Evolutionary conservation across 2,888 invertebrate genomes (phyloP).

Genomic region (Gasteruption jaculator): DNA sequence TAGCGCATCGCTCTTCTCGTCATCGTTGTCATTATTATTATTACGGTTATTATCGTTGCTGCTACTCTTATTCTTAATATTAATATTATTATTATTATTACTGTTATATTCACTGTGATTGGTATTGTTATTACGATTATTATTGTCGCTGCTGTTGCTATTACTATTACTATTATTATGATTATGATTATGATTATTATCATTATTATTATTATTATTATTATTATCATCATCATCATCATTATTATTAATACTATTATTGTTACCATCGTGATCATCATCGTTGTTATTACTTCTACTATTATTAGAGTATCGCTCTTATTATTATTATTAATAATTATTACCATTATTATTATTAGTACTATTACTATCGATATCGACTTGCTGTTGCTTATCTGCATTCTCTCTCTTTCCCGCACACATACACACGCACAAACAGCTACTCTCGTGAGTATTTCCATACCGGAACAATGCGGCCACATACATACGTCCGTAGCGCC

Average conservation of each 20-base stretch:
- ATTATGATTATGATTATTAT: neutral
- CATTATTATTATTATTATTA: neutral
- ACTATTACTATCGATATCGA: too few relatives aligned
- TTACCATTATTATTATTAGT: neutral
- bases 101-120: neutral
- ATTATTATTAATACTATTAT: slow-evolving; percentile 1
- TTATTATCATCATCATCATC: neutral
- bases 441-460: too few relatives aligned
- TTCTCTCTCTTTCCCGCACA: too few relatives aligned
- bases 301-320: neutral
- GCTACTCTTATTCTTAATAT: neutral
- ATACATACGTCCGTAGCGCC: too few relatives aligned
- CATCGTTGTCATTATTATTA: neutral
- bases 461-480: too few relatives aligned
- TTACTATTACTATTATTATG: neutral
- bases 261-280: neutral
- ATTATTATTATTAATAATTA: neutral
- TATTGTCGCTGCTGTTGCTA: neutral
- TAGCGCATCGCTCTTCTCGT: slow-evolving; percentile 13
- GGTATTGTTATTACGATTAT: neutral
- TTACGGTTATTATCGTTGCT: neutral
- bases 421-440: too few relatives aligned
- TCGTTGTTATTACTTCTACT: neutral
- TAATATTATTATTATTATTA: neutral
- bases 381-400: too few relatives aligned